Conservation (phyloP, 2,113 vertebrate genomes). For the Ammospiza nelsoni region DNA sequence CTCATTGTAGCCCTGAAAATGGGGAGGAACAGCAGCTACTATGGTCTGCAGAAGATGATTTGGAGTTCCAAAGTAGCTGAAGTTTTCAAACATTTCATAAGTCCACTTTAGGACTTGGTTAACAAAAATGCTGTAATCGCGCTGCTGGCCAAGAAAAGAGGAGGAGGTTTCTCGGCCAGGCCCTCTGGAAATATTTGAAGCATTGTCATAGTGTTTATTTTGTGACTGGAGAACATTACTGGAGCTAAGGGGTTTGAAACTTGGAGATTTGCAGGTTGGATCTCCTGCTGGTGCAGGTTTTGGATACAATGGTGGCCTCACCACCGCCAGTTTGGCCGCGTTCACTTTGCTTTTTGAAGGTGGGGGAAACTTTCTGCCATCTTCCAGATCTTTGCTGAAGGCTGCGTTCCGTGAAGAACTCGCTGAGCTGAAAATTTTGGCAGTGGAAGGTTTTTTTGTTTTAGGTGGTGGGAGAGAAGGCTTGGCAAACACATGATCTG, state of each 20-base stretch:
- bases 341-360: conserved; percentile 64
- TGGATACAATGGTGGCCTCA: not conserved
- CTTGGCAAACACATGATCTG: conserved; percentile 74
- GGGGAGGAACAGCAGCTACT: conserved; percentile 73
- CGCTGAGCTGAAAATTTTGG: conserved; percentile 79
- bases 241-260: not conserved
- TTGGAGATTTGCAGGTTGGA: fast-evolving
- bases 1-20: conserved; percentile 74
- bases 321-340: fast-evolving
- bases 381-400: conserved; percentile 78
- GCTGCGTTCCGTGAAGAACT: conserved; percentile 77
- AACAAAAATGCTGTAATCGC: conserved; percentile 63
- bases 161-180: not conserved
- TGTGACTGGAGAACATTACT: not conserved
- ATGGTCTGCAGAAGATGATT: conserved; percentile 68
- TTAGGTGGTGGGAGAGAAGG: conserved; percentile 74
- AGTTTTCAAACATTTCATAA: conserved; percentile 76
- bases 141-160: not conserved
- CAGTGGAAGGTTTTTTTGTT: conserved; percentile 68
- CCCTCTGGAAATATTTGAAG: not conserved
- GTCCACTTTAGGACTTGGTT: conserved; percentile 81
- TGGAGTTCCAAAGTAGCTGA: conserved; percentile 72
- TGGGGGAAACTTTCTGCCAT: not conserved
- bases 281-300: not conserved
- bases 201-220: not conserved